Conservation (phyloP, 2,113 vertebrate species). For the Sapayoa aenigma region DNA sequence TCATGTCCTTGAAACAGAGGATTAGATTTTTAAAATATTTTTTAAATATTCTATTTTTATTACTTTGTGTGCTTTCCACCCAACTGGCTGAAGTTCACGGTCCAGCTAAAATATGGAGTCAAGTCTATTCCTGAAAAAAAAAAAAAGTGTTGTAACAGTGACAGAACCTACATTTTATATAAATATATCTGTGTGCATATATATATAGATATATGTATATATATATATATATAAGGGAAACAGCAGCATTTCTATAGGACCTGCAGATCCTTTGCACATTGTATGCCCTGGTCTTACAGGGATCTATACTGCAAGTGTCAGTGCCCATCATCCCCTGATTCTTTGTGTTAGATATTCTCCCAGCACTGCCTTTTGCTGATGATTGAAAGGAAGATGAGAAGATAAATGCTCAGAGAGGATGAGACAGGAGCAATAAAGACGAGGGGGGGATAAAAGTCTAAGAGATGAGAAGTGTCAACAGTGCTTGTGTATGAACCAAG, state of each 20-base stretch:
- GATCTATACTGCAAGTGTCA: not conserved
- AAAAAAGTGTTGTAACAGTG: not conserved
- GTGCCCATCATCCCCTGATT: not conserved
- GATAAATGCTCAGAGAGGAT: not conserved
- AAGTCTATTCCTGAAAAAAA: not conserved
- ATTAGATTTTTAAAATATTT: not conserved
- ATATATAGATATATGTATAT: too few relatives aligned
- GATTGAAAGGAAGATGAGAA: not conserved
- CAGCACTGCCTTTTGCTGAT: not conserved
- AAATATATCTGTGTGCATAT: not conserved
- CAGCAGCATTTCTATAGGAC: not conserved
- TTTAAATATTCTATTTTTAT: not conserved
- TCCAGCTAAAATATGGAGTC: not conserved
- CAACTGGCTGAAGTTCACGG: not conserved
- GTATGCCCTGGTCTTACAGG: not conserved
- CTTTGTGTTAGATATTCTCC: not conserved
- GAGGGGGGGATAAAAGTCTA: not conserved
- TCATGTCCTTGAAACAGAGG: not conserved
- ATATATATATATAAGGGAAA: not conserved
- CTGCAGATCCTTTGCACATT: not conserved
- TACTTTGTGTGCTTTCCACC: not conserved
- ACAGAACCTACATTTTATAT: not conserved
- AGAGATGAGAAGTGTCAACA: not conserved
- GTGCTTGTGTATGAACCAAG: not conserved
- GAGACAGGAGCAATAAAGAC: not conserved